A percentile compares a stretch with the other conserved stretches of the same genome.
These are phyloP conservation scores for Carettochelys insculpta DNA, from an alignment of 2,113 vertebrate genomes.

Conservation along the genomic window DNA sequence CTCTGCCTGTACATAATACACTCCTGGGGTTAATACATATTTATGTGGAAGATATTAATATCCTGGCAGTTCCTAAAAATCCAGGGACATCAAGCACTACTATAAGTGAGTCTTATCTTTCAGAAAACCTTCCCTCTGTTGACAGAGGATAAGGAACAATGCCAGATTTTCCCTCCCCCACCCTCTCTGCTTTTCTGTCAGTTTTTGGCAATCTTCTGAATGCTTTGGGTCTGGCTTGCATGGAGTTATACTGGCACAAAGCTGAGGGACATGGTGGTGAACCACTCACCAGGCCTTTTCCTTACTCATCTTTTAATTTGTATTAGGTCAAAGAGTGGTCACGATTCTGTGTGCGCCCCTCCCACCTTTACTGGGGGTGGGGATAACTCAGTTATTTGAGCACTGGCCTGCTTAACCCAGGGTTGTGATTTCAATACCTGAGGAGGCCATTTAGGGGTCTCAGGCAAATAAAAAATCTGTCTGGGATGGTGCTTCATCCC, in stretches of 20 bases:
- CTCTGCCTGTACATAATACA: background rate
- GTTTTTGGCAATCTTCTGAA: background rate
- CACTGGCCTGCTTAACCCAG: too few relatives aligned
- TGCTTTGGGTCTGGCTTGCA: rapidly evolving
- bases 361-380: too few relatives aligned
- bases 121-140: background rate
- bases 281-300: background rate
- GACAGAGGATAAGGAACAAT: background rate
- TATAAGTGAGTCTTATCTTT: background rate
- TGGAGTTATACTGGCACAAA: background rate
- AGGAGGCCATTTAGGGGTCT: too few relatives aligned
- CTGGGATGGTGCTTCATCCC: too few relatives aligned
- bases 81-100: background rate
- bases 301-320: background rate
- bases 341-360: background rate
- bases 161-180: background rate
- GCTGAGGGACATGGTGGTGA: background rate
- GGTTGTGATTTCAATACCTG: too few relatives aligned
- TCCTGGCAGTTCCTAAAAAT: background rate
- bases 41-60: background rate
- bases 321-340: background rate
- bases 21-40: background rate
- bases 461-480: too few relatives aligned
- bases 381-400: too few relatives aligned
- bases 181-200: background rate